Percentiles rank a stretch among this genome's conserved stretches.
phyloP scores from a whole-genome alignment of 2,113 vertebrate species.

The Lophius piscatorius region DNA sequence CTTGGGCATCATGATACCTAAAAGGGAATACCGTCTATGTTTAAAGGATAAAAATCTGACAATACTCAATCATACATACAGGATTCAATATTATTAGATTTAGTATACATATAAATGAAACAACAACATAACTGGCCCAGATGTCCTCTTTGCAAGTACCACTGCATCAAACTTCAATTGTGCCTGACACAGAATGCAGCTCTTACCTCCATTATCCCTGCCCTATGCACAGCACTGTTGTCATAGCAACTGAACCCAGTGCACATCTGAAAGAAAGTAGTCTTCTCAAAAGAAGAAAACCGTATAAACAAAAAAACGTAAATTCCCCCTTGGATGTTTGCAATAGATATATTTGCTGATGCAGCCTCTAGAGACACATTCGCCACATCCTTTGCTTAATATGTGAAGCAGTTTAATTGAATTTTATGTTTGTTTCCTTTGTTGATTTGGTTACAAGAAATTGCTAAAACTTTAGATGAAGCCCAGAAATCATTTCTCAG shows the following conservation, averaged over 20 bases:
- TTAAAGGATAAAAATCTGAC: constrained; percentile 18
- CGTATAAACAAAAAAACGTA: constrained; percentile 3
- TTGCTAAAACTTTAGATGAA: constrained; percentile 23
- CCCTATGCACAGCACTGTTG: constrained; percentile 41
- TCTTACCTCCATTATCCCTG: constrained; percentile 18
- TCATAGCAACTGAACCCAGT: constrained; percentile 49
- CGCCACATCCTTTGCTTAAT: background rate
- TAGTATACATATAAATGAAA: constrained; percentile 2
- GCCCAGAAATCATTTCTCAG: constrained; percentile 32
- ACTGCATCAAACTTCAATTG: constrained; percentile 23
- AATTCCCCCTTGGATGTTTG: constrained; percentile 2
- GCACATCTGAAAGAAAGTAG: constrained; percentile 31
- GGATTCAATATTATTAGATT: too few relatives aligned
- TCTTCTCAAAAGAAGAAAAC: background rate
- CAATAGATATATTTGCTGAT: background rate
- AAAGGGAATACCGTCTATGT: background rate
- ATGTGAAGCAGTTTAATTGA: constrained; percentile 14
- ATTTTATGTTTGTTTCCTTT: background rate
- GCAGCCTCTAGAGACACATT: background rate
- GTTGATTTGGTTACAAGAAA: constrained; percentile 32
- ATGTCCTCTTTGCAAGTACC: constrained; percentile 28
- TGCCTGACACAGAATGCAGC: constrained; percentile 26
- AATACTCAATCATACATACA: background rate
- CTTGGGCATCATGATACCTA: constrained; percentile 98
- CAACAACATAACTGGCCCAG: constrained; percentile 3